phyloP scores from a whole-genome alignment of 2,888 invertebrate species.

The Amphipyra tragopoginis region DNA sequence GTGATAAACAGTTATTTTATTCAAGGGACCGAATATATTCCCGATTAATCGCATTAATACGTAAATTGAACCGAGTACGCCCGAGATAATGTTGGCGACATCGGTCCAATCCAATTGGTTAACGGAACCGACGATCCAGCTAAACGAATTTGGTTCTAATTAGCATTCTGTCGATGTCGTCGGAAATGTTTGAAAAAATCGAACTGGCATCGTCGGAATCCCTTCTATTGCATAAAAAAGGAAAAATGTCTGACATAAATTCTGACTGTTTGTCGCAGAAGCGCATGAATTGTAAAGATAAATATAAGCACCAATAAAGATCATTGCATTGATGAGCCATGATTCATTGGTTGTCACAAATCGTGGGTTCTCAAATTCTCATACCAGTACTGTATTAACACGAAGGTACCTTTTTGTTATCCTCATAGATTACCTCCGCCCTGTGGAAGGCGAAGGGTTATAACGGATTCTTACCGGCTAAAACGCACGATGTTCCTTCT shows the following conservation, averaged over 20 bases:
- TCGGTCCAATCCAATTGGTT: slow-evolving; percentile 40
- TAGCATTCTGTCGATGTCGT: slow-evolving; percentile 46
- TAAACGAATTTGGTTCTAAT: slow-evolving; percentile 54
- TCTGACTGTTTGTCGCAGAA: too few species aligned
- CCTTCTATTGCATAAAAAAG: slow-evolving; percentile 17
- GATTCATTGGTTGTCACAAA: neutral
- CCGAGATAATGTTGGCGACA: slow-evolving; percentile 48
- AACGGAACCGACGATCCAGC: slow-evolving; percentile 31
- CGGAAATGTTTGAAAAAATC: slow-evolving; percentile 38
- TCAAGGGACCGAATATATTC: slow-evolving; percentile 15
- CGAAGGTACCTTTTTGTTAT: too few species aligned
- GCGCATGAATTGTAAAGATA: too few species aligned
- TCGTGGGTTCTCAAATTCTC: neutral
- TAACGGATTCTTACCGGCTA: too few species aligned
- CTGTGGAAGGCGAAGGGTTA: too few species aligned
- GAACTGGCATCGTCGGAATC: slow-evolving; percentile 24
- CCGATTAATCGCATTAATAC: slow-evolving; percentile 44
- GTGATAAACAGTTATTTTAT: slow-evolving; percentile 15
- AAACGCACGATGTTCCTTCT: too few species aligned
- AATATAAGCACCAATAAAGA: too few species aligned
- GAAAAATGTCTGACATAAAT: neutral
- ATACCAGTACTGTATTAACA: too few species aligned
- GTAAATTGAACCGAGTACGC: slow-evolving; percentile 36
- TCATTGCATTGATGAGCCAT: too few species aligned
- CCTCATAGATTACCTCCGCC: too few species aligned